Evolutionary conservation across 2,113 vertebrate species (phyloP), one percentile per base, ranked within the genome.

Genomic region (Thomomys bottae): DNA sequence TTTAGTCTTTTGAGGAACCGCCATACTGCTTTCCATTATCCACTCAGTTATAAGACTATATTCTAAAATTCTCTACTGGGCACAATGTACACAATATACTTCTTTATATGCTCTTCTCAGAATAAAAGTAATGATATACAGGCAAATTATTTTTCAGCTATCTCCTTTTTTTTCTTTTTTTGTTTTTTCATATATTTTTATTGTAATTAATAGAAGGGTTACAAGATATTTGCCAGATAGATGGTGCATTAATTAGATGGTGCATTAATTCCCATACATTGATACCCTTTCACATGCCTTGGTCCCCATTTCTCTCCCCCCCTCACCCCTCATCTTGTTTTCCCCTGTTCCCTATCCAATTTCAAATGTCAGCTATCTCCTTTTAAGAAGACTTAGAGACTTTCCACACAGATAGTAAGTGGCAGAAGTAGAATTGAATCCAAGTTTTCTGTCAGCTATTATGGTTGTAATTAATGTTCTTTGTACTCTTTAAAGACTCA

Each of bases 401-500:
- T 40, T 49, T 49, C 14, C 2, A 40, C 5, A 28, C 8, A 81
- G 59, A 66, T n/a, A 79, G 18, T n/a, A 88, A 63, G 84, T 66
- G 28, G 36, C n/a, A 91, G 42, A 80, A 71, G 45, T 1, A 72
- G 8, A 11, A 82, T 68, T 66, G 82, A 85, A 87, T n/a, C 1
- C 12, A 79, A 80, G 59, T 82, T 82, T 88, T 83, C 71, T 70
- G 28, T 34, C 49, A 85, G 42, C 18, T 28, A 14, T 2, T 32
- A 63, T 49, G 5, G 4, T 11, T 75, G 1, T 82, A 79, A 81
- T 36, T 72, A 89, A n/a, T 82, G 7, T 0, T 89, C 6, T 91
- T 85, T 40, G 78, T 93, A 70, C 18, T 75, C 36, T 83, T 49
- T 84, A 84, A 88, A 71, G n/a, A 90, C 42, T 86, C 72, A 77